These are phyloP conservation scores for Ceratina australensis DNA, from an alignment of 1,140 invertebrate species.

Conservation along the genomic window DNA sequence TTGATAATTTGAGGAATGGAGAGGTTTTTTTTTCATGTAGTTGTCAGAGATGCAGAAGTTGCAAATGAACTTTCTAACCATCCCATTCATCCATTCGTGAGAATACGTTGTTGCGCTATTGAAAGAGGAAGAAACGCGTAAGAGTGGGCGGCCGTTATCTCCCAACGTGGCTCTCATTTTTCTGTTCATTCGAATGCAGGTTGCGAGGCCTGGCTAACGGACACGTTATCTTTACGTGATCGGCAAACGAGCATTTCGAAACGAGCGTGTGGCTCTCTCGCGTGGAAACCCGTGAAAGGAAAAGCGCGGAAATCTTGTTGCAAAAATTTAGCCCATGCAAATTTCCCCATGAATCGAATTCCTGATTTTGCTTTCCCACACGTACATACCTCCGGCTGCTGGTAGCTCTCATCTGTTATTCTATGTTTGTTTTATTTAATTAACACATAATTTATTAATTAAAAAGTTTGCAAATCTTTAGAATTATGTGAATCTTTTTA, in stretches of 20 bases:
- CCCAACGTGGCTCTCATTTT: constrained; percentile 34
- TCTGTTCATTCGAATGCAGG: constrained; percentile 46
- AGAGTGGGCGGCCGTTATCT: constrained; percentile 30
- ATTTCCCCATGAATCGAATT: background rate
- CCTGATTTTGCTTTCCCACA: too few relatives aligned
- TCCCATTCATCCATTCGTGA: constrained; percentile 43
- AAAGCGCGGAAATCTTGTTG: constrained; percentile 16
- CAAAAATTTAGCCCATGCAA: constrained; percentile 8
- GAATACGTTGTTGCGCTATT: constrained; percentile 21
- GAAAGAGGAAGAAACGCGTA: constrained; percentile 16
- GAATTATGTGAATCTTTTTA: too few relatives aligned
- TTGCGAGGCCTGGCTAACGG: constrained; percentile 28
- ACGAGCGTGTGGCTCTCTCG: constrained; percentile 12
- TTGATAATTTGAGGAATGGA: too few relatives aligned
- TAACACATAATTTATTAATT: background rate
- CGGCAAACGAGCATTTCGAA: constrained; percentile 39
- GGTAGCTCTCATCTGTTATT: too few relatives aligned
- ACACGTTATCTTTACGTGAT: constrained; percentile 48
- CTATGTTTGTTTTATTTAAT: background rate
- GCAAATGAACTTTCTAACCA: constrained; percentile 49
- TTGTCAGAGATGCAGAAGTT: constrained; percentile 26
- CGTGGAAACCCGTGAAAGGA: constrained; percentile 23
- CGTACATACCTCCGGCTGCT: too few relatives aligned
- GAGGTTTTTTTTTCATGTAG: too few relatives aligned
- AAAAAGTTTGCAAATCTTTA: too few relatives aligned